phyloP scores from a whole-genome alignment of 2,113 vertebrate genomes.

The Tachysurus vachellii region DNA sequence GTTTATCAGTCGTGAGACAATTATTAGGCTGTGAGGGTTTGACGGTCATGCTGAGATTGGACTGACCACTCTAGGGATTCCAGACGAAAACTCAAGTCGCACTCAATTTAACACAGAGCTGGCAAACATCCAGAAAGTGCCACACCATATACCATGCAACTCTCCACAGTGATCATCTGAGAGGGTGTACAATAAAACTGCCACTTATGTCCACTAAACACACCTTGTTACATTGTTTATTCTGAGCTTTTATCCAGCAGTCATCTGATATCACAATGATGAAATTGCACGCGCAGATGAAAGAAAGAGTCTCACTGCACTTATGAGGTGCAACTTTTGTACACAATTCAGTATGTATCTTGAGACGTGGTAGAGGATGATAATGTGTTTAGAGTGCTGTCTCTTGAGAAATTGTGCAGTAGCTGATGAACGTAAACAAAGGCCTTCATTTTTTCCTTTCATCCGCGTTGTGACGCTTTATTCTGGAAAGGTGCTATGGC shows the following conservation, averaged over 20 bases:
- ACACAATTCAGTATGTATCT: slow-evolving; percentile 12
- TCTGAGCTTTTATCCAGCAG: neutral
- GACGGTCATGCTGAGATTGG: slow-evolving; percentile 33
- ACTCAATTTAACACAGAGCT: slow-evolving; percentile 32
- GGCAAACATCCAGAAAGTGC: slow-evolving; percentile 12
- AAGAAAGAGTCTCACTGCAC: neutral
- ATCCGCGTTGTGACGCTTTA: slow-evolving; percentile 31
- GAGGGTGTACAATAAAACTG: slow-evolving; percentile 27
- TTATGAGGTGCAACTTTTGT: neutral
- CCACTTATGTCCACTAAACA: neutral
- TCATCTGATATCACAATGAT: slow-evolving; percentile 6
- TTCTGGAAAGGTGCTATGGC: slow-evolving; percentile 28
- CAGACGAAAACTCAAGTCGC: slow-evolving; percentile 24
- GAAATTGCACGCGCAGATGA: slow-evolving; percentile 29
- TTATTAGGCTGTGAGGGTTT: slow-evolving; percentile 32
- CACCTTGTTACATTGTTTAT: slow-evolving; percentile 4
- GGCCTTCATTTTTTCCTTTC: slow-evolving; percentile 34
- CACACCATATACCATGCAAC: neutral
- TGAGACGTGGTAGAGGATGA: neutral
- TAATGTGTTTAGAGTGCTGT: slow-evolving; percentile 9
- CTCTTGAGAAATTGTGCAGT: slow-evolving; percentile 25
- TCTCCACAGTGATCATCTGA: neutral
- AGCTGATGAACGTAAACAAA: slow-evolving; percentile 41
- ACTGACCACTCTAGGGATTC: neutral
- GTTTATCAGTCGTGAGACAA: slow-evolving; percentile 29